Conservation (phyloP, 2,888 invertebrate genomes). For the Rhamphomyia laevipes region DNA sequence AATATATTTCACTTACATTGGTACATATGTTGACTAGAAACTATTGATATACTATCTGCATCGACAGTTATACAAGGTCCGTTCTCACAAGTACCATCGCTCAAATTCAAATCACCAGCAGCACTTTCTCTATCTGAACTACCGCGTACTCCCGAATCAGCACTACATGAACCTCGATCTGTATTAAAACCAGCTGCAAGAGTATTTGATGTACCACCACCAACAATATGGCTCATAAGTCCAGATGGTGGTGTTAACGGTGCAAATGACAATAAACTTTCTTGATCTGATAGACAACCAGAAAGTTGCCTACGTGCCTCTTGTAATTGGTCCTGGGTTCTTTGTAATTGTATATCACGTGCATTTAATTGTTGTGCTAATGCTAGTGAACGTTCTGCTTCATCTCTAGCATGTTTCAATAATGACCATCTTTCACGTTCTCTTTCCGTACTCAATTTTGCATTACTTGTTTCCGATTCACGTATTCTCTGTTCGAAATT, state of each 20-base stretch:
- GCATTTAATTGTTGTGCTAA: conserved; percentile 79
- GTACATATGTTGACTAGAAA: conserved; percentile 39
- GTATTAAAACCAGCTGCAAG: conserved; percentile 41
- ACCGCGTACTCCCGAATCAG: conserved; percentile 68
- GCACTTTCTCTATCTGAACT: conserved; percentile 71
- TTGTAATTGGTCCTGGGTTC: conserved; percentile 73
- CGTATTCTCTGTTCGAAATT: conserved; percentile 86
- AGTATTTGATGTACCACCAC: conserved; percentile 39
- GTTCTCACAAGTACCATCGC: conserved; percentile 49
- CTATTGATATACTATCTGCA: conserved; percentile 38
- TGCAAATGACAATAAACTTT: conserved; percentile 62
- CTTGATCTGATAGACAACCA: conserved; percentile 75
- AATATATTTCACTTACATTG: conserved; percentile 29
- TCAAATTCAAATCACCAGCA: conserved; percentile 64
- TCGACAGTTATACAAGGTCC: conserved; percentile 38
- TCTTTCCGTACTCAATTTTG: conserved; percentile 51
- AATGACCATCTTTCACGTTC: conserved; percentile 84
- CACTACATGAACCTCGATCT: conserved; percentile 74
- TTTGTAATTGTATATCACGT: conserved; percentile 73
- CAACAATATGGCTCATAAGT: conserved; percentile 37
- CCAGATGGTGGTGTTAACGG: conserved; percentile 49
- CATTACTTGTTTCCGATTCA: conserved; percentile 56
- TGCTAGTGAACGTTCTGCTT: conserved; percentile 75
- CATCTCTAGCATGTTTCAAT: conserved; percentile 76
- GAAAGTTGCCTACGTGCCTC: conserved; percentile 69